These are phyloP conservation scores for Periplaneta americana DNA, from an alignment of 1,140 invertebrate genomes.

Conservation along the genomic window DNA sequence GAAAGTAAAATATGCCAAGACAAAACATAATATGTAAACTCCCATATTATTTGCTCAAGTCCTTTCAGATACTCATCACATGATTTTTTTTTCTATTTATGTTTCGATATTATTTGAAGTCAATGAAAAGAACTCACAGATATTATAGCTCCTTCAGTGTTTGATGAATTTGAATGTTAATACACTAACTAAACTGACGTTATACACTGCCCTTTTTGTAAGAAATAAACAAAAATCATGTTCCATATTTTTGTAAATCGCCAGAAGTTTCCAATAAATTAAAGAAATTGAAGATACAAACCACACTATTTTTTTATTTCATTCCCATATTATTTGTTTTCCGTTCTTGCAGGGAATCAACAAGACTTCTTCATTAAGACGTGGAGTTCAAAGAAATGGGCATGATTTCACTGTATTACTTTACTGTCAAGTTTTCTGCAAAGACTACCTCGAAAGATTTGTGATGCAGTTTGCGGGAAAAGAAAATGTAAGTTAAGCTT, in stretches of 20 bases:
- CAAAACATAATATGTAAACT: neutral
- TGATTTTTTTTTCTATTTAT: neutral
- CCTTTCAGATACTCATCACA: neutral
- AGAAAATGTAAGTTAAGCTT: too few relatives aligned
- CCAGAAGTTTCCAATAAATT: neutral
- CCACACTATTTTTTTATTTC: too few relatives aligned
- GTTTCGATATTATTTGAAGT: neutral
- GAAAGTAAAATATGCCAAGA: neutral
- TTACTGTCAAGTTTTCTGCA: too few relatives aligned
- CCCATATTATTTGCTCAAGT: neutral
- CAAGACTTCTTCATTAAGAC: too few relatives aligned
- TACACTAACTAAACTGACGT: neutral
- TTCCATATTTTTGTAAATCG: neutral
- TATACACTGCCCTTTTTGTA: neutral
- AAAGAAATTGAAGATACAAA: neutral
- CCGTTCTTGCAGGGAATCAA: too few relatives aligned
- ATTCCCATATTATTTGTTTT: too few relatives aligned
- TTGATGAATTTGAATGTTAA: neutral
- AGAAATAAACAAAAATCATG: neutral
- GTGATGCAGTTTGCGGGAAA: too few relatives aligned
- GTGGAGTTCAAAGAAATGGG: too few relatives aligned
- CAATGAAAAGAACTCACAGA: neutral
- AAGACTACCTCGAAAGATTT: too few relatives aligned
- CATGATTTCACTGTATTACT: too few relatives aligned
- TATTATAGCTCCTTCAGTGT: neutral